These are phyloP conservation scores for Leptinotarsa texana DNA, from an alignment of 1,140 invertebrate species.

Conservation along the genomic window DNA sequence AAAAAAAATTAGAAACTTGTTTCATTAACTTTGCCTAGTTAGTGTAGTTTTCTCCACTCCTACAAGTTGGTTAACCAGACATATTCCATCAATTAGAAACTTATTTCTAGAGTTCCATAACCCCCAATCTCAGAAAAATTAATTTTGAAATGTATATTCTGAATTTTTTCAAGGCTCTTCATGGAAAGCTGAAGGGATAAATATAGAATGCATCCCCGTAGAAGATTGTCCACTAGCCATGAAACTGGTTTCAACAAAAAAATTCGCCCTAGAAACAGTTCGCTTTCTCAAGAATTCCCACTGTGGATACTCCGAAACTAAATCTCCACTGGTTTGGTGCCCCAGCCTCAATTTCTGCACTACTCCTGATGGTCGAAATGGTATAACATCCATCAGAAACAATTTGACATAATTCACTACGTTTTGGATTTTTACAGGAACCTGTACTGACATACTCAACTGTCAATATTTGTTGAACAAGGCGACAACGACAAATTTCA, in stretches of 20 bases:
- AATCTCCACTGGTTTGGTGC: conserved; percentile 27
- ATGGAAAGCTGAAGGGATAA: background rate
- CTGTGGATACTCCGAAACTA: conserved; percentile 22
- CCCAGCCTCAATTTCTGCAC: conserved; percentile 15
- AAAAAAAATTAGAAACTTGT: too few relatives aligned
- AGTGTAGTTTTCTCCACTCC: too few relatives aligned
- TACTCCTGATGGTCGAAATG: conserved; percentile 25
- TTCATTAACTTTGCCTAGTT: too few relatives aligned
- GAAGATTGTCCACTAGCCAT: conserved; percentile 33
- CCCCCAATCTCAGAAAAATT: too few relatives aligned
- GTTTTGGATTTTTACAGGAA: conserved; percentile 19
- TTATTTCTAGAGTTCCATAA: too few relatives aligned
- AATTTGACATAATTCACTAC: too few relatives aligned
- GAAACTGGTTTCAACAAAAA: conserved; percentile 32
- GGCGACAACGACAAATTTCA: conserved; percentile 21
- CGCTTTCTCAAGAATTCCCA: conserved; percentile 20
- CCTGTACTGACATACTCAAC: conserved; percentile 29
- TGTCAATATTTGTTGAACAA: conserved; percentile 19
- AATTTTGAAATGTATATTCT: background rate
- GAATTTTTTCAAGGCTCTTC: background rate
- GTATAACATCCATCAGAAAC: background rate
- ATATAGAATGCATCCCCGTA: conserved; percentile 35
- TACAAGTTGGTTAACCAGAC: too few relatives aligned
- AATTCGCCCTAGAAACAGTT: conserved; percentile 26
- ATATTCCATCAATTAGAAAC: too few relatives aligned